phyloP scores from a whole-genome alignment of 2,797 vertebrate genomes.

The Danio kyathit region DNA sequence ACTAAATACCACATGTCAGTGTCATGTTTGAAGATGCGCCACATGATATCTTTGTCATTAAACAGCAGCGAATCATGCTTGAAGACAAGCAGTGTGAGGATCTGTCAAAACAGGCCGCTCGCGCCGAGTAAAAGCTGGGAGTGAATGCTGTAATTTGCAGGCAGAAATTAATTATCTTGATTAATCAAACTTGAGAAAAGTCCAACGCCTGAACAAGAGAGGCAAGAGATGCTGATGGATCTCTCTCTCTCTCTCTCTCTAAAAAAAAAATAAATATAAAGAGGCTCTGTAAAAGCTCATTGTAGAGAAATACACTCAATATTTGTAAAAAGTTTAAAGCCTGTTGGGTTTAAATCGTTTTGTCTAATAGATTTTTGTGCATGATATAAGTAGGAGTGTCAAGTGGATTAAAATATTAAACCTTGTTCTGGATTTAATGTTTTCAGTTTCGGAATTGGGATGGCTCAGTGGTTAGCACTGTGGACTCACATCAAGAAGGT shows the following conservation, averaged over 20 bases:
- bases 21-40: slow-evolving; percentile 86
- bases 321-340: neutral
- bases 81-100: slow-evolving; percentile 75
- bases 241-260: neutral
- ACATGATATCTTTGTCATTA: slow-evolving; percentile 88
- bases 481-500: no score
- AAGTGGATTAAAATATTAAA: neutral
- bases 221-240: slow-evolving; percentile 46
- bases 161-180: slow-evolving; percentile 85
- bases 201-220: slow-evolving; percentile 42
- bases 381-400: slow-evolving; percentile 21
- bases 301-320: neutral
- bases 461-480: no score
- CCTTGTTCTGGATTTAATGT: no score
- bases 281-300: neutral
- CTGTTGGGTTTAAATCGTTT: neutral
- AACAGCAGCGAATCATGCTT: slow-evolving; percentile 79
- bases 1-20: slow-evolving; percentile 86
- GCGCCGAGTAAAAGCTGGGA: slow-evolving; percentile 64
- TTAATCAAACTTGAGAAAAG: slow-evolving; percentile 77
- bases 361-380: neutral
- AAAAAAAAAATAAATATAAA: neutral
- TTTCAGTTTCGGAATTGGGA: no score
- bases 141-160: slow-evolving; percentile 83
- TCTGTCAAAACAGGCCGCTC: slow-evolving; percentile 83